Conservation (phyloP, 2,797 vertebrate genomes). For the Falco cherrug region DNA sequence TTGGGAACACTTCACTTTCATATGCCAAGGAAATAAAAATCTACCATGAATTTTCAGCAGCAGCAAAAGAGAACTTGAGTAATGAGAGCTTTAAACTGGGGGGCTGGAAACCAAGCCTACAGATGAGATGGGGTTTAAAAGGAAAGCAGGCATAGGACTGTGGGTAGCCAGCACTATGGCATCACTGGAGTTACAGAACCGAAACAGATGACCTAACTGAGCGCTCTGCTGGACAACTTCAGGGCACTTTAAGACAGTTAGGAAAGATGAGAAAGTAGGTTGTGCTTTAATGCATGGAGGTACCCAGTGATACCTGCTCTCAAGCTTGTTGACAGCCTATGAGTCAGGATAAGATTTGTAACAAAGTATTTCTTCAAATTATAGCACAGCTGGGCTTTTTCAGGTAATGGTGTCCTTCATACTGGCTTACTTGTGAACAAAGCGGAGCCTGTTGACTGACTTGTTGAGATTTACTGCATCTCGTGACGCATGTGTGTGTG, state of each 20-base stretch:
- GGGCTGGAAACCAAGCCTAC: neutral
- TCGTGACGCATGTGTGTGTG: neutral
- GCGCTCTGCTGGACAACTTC: neutral
- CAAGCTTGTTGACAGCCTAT: neutral
- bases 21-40: neutral
- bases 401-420: neutral
- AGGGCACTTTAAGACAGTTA: neutral
- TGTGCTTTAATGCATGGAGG: neutral
- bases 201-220: accelerated
- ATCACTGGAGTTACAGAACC: neutral
- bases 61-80: neutral
- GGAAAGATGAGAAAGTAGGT: neutral
- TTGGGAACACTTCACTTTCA: neutral
- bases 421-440: neutral
- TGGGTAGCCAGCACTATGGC: neutral
- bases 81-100: neutral
- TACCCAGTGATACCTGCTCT: too few species aligned
- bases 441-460: neutral
- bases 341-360: neutral
- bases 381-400: neutral
- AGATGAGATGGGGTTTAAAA: neutral
- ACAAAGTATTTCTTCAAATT: neutral
- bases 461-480: neutral
- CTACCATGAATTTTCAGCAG: neutral
- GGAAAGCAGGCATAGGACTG: neutral